Conservation (phyloP, 2,888 invertebrate genomes). For the Gryllus longicercus region DNA sequence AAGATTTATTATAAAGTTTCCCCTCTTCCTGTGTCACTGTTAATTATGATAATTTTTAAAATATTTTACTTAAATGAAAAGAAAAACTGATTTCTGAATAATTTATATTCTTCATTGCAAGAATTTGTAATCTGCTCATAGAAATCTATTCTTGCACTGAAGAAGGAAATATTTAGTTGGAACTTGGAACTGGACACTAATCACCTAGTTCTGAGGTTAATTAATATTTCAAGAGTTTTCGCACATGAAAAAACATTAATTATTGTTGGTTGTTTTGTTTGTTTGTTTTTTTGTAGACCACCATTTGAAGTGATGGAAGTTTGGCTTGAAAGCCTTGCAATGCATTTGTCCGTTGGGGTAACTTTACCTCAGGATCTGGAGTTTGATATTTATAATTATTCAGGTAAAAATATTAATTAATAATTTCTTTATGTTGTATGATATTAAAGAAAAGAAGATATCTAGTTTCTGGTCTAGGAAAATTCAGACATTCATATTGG, state of each 20-base stretch:
- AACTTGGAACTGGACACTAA: too few species aligned
- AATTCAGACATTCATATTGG: too few species aligned
- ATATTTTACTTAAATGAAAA: slow-evolving; percentile 20
- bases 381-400: slow-evolving; percentile 71
- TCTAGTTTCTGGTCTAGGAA: too few species aligned
- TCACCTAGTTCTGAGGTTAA: too few species aligned
- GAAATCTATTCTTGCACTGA: not conserved
- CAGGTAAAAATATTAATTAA: slow-evolving; percentile 37
- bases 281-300: slow-evolving; percentile 66
- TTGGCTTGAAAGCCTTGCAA: slow-evolving; percentile 79
- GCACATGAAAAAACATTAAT: too few species aligned
- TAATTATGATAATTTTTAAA: slow-evolving; percentile 11
- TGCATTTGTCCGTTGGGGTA: slow-evolving; percentile 64
- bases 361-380: slow-evolving; percentile 64
- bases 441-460: too few species aligned
- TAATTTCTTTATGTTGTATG: too few species aligned
- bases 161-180: too few species aligned
- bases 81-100: not conserved
- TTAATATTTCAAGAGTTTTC: too few species aligned
- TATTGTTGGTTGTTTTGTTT: too few species aligned
- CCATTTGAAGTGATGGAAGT: slow-evolving; percentile 84
- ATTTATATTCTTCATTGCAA: not conserved
- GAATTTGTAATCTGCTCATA: not conserved
- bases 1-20: not conserved
- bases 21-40: slow-evolving; percentile 20